phyloP scores from a whole-genome alignment of 1,140 invertebrate genomes.

The Papilio helenus region DNA sequence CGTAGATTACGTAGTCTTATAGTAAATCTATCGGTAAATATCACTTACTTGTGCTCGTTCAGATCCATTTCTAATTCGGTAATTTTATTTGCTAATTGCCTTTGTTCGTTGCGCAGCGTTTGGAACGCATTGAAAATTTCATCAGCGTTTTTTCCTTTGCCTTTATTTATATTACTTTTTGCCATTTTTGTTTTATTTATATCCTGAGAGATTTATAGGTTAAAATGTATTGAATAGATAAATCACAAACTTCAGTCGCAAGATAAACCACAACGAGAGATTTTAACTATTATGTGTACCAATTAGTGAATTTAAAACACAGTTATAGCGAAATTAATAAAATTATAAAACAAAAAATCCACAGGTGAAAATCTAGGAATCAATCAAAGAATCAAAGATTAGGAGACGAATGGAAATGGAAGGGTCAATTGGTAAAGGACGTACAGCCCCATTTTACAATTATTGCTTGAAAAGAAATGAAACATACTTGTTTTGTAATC shows the following conservation, averaged over 20 bases:
- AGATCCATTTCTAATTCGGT: slow-evolving; percentile 96
- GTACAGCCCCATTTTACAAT: too few species aligned
- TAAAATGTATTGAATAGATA: neutral
- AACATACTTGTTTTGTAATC: too few species aligned
- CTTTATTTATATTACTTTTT: slow-evolving; percentile 54
- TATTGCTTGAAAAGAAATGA: too few species aligned
- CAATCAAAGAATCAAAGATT: neutral
- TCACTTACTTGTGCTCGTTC: slow-evolving; percentile 96
- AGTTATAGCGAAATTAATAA: neutral
- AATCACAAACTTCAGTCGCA: neutral
- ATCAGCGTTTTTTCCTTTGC: slow-evolving; percentile 85
- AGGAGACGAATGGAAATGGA: too few species aligned
- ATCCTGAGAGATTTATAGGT: slow-evolving; percentile 22
- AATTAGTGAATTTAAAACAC: neutral
- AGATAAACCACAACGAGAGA: neutral
- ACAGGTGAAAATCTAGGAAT: slow-evolving; percentile 12
- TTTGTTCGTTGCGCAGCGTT: slow-evolving; percentile 92
- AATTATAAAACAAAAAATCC: slow-evolving; percentile 22
- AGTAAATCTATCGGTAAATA: neutral
- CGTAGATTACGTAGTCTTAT: neutral
- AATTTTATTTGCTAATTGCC: slow-evolving; percentile 92
- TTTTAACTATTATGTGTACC: neutral
- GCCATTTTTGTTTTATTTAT: slow-evolving; percentile 48
- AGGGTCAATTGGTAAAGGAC: too few species aligned
- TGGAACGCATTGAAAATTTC: slow-evolving; percentile 95